Conservation (phyloP, 2,113 vertebrate species). For the Hippoglossus stenolepis region DNA sequence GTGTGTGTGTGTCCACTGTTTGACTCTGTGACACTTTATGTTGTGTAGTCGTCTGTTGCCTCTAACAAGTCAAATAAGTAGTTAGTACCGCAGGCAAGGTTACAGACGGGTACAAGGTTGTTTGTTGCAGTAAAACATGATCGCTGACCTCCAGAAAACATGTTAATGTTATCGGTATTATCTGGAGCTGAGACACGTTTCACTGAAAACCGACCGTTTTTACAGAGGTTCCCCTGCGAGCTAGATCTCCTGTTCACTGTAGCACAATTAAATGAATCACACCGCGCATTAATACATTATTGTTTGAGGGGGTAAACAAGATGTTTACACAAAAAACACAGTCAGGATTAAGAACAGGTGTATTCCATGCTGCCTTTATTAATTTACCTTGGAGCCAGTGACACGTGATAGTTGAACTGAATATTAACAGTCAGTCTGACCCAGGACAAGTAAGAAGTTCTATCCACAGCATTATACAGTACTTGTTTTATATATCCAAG, state of each 20-base stretch:
- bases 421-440: no score
- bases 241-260: neutral
- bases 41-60: slow-evolving; percentile 5
- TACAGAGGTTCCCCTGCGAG: neutral
- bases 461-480: neutral
- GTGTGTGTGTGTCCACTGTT: neutral
- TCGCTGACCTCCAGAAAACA: slow-evolving; percentile 22
- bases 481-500: no score
- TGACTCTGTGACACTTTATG: slow-evolving; percentile 14
- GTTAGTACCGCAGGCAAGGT: slow-evolving; percentile 43
- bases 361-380: neutral
- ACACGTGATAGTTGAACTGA: neutral
- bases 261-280: neutral
- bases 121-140: slow-evolving; percentile 36
- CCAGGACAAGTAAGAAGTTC: no score
- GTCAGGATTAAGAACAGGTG: neutral
- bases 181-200: neutral
- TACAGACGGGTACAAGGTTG: slow-evolving; percentile 29
- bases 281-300: neutral
- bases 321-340: neutral
- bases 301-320: neutral
- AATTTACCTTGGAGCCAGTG: neutral
- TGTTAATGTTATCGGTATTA: neutral
- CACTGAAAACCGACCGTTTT: neutral
- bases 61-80: slow-evolving; percentile 37